Evolutionary conservation across 1,140 invertebrate species (phyloP), one percentile per base, ranked within the genome.

Genomic region (Drosophila ambigua): DNA sequence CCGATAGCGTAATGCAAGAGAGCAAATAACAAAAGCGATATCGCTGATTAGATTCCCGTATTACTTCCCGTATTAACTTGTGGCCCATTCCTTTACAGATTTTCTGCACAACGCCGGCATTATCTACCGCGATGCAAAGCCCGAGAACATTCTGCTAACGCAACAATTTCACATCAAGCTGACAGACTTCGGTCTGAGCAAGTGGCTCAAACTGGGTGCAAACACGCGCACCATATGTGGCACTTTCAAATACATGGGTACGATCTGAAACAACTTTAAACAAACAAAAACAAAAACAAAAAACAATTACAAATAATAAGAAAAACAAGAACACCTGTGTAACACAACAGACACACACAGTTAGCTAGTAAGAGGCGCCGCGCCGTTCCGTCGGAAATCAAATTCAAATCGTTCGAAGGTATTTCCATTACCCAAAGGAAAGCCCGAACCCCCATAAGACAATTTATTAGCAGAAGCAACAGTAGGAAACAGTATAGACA

Each of bases 151-250:
- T 74, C 92, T 98, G n/a, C 92, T 98, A 58, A 96, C 98, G 90
- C 85, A 93, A 9, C 93, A 96, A 58, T 95, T 95, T 48, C 96
- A 98, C 92, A 94, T 96, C 23, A 94, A 97, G 80, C 87, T 98
- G 13, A 97, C 96, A 52, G 98, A 98, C 92, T 99, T 98, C 93
- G 97, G 98, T n/a, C 93, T 98, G 39, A 96, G 97, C 60, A 98
- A 98, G 94, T 98, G 97, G 96, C 92, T 98, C 43, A 93, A 94
- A 43, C 93, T 94, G 54, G 95, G 96, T 16, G 92, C 94, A 46
- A 94, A 94, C 67, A 98, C 97, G 0, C 94, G 93, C 45, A 99
- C 97, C 4, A 95, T 98, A 75, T 98, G 97, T 93, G 98, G 97
- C 69, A 98, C 98, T 35, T 93, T 96, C 43, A 95, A 96, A 91